A percentile compares a stretch with the other conserved stretches of the same genome.
phyloP scores from a whole-genome alignment of 2,797 vertebrate genomes.

The Vespertilio murinus region DNA sequence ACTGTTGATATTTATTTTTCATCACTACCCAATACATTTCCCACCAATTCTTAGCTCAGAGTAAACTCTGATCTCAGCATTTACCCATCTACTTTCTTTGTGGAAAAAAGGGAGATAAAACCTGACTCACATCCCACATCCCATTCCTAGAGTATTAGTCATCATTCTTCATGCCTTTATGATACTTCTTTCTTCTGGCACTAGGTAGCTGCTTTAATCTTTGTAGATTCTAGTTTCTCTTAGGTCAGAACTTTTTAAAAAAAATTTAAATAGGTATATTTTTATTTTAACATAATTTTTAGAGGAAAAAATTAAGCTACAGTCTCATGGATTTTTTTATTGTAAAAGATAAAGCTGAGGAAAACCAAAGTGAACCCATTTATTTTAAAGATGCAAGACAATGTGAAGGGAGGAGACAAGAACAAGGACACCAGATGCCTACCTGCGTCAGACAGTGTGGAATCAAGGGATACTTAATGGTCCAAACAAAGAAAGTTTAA shows the following conservation, averaged over 20 bases:
- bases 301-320: neutral
- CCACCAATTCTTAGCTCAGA: neutral
- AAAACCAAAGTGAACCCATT: neutral
- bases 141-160: neutral
- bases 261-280: neutral
- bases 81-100: neutral
- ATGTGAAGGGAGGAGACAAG: neutral
- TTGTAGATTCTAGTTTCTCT: neutral
- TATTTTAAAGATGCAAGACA: slow-evolving; percentile 13
- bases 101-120: neutral
- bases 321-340: neutral
- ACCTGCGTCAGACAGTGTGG: neutral
- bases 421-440: neutral
- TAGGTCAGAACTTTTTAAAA: neutral
- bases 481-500: neutral
- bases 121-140: neutral
- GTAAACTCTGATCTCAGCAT: neutral
- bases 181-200: neutral
- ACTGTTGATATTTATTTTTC: neutral
- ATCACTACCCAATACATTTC: neutral
- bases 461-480: neutral
- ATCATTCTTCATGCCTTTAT: neutral
- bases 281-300: slow-evolving; percentile 39
- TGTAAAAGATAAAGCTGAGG: neutral
- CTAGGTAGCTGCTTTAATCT: neutral